Evolutionary conservation across 2,888 invertebrate genomes (phyloP).

Genomic region (Odontomyia ornata): DNA sequence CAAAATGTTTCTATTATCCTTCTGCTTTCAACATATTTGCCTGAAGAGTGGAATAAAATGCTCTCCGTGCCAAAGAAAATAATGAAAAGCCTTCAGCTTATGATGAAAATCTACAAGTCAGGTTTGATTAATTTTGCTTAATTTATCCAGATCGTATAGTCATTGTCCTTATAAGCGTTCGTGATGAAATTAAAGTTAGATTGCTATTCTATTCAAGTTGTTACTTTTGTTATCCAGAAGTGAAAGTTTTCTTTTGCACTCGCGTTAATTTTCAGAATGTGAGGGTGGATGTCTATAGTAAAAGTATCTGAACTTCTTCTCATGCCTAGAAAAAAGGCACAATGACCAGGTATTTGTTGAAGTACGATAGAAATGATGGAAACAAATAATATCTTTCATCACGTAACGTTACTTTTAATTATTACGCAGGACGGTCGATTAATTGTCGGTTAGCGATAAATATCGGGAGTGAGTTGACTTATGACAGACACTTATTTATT

Average conservation of each 20-base stretch:
- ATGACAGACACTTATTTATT: too few relatives aligned
- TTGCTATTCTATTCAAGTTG: background rate
- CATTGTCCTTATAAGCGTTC: slow-evolving; percentile 16
- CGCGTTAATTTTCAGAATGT: background rate
- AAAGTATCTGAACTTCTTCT: background rate
- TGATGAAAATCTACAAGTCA: slow-evolving; percentile 20
- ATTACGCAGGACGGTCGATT: background rate
- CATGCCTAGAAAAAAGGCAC: background rate
- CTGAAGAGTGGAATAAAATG: too few relatives aligned
- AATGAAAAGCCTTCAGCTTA: background rate
- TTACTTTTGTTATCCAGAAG: background rate
- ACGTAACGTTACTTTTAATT: background rate
- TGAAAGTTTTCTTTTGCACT: background rate
- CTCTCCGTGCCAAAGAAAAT: background rate
- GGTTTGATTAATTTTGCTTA: slow-evolving; percentile 18
- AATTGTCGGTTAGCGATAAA: too few relatives aligned
- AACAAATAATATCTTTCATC: slow-evolving; percentile 1
- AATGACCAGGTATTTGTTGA: slow-evolving; percentile 2
- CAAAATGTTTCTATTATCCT: background rate
- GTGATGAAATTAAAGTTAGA: slow-evolving; percentile 13
- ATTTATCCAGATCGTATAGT: background rate
- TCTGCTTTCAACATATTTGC: background rate
- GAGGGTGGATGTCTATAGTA: background rate
- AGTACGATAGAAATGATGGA: background rate
- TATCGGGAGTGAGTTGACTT: too few relatives aligned